A percentile compares a stretch with the other conserved stretches of the same genome.
Conservation (phyloP, 2,113 vertebrate genomes). For the Oriolus oriolus region DNA sequence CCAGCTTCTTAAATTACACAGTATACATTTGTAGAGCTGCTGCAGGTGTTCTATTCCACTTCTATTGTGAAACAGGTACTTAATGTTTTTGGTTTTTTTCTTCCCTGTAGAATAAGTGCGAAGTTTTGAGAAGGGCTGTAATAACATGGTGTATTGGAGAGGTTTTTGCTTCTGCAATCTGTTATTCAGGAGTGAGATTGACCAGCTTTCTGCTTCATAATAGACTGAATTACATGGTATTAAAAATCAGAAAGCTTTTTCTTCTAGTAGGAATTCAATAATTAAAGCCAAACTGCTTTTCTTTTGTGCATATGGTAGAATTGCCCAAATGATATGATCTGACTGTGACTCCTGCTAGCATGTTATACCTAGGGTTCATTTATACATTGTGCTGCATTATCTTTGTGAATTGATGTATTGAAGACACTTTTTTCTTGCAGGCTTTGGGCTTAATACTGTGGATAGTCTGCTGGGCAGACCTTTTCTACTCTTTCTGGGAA, state of each 20-base stretch:
- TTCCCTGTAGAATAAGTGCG: neutral
- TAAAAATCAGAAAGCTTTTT: neutral
- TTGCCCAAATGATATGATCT: neutral
- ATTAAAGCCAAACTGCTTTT: neutral
- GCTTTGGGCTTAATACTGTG: conserved; percentile 86
- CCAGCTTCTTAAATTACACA: neutral
- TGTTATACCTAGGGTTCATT: neutral
- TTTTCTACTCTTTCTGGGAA: conserved; percentile 98
- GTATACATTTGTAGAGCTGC: neutral
- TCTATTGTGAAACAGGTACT: neutral
- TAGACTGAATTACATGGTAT: neutral
- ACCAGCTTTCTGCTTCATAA: neutral
- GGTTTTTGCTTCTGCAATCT: neutral
- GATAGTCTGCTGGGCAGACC: conserved; percentile 96
- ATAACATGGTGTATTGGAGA: neutral
- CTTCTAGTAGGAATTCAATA: neutral
- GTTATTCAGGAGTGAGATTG: neutral
- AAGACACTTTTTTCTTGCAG: conserved; percentile 62
- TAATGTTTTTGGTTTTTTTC: neutral
- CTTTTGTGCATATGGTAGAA: neutral
- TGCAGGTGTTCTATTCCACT: neutral
- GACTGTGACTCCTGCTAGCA: neutral
- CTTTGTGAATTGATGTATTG: neutral
- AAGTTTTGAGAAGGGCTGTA: neutral
- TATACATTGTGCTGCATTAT: neutral